These are phyloP conservation scores for Lampris megalopsis DNA, from an alignment of 2,113 vertebrate species.

Conservation along the genomic window DNA sequence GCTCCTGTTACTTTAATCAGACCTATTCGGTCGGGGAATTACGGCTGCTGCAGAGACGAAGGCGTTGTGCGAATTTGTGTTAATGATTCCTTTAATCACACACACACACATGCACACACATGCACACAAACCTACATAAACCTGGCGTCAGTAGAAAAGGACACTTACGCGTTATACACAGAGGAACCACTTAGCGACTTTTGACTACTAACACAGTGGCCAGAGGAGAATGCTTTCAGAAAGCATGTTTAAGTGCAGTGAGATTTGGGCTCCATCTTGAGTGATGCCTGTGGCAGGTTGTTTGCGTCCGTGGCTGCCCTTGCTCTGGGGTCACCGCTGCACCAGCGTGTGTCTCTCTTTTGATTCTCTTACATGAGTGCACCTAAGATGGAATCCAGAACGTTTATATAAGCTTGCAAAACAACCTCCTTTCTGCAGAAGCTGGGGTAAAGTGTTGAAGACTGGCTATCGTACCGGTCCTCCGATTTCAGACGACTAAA, in stretches of 20 bases:
- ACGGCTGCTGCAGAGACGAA: neutral
- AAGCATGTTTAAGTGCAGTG: slow-evolving; percentile 51
- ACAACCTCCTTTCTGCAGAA: neutral
- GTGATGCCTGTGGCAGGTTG: slow-evolving; percentile 70
- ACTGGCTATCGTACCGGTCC: neutral
- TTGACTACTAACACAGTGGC: slow-evolving; percentile 14
- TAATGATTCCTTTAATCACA: slow-evolving; percentile 16
- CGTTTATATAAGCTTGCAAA: slow-evolving; percentile 4
- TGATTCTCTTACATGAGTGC: slow-evolving; percentile 36
- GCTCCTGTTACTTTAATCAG: slow-evolving; percentile 5
- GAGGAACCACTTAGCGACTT: slow-evolving; percentile 12
- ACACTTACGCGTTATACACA: slow-evolving; percentile 4
- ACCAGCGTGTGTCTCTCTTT: slow-evolving; percentile 36
- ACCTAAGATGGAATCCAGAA: slow-evolving; percentile 19
- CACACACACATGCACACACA: too few relatives aligned
- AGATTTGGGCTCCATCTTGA: slow-evolving; percentile 63
- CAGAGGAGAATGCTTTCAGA: slow-evolving; percentile 19
- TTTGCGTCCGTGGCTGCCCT: slow-evolving; percentile 64
- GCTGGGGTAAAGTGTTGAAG: neutral
- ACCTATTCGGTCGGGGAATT: slow-evolving; percentile 20
- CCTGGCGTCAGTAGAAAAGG: slow-evolving; percentile 7
- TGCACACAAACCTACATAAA: too few relatives aligned
- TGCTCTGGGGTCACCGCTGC: slow-evolving; percentile 62
- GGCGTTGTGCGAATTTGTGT: neutral
- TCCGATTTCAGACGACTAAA: slow-evolving; percentile 22